phyloP scores from a whole-genome alignment of 2,888 invertebrate genomes.

The Pseudococcus longispinus region DNA sequence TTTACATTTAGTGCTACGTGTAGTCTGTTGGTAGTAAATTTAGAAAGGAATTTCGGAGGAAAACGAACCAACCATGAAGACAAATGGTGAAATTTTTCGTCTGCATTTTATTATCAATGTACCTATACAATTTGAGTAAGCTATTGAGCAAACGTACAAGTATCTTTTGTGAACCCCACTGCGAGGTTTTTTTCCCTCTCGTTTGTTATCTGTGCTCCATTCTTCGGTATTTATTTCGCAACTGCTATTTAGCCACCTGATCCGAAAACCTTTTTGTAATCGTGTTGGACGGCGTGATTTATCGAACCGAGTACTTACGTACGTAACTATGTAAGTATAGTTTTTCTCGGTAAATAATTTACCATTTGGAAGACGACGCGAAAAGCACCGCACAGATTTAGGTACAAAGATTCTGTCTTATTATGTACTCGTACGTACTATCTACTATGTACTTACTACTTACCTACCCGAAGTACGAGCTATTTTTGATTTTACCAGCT shows the following conservation, averaged over 20 bases:
- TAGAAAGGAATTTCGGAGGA: background rate
- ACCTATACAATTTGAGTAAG: background rate
- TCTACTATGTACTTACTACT: background rate
- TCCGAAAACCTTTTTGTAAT: constrained; percentile 1
- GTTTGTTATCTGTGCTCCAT: background rate
- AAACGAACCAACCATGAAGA: background rate
- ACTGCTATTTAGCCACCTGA: constrained; percentile 5
- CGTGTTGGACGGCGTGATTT: background rate
- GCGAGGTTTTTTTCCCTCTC: background rate
- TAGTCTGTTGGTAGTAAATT: background rate
- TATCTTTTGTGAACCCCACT: too few species aligned
- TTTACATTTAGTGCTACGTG: background rate
- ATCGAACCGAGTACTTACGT: background rate
- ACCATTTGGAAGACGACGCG: background rate
- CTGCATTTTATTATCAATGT: background rate
- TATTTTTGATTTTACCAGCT: background rate
- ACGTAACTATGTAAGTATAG: background rate
- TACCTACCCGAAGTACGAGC: background rate
- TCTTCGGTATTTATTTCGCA: background rate
- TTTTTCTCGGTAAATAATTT: background rate
- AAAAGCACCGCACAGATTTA: background rate
- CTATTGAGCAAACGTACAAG: background rate
- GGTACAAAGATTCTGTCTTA: background rate
- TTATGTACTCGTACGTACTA: background rate
- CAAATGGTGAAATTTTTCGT: background rate